Base-by-base conservation (phyloP, 2,113 vertebrate genomes). In the Mesitornis unicolor region DNA sequence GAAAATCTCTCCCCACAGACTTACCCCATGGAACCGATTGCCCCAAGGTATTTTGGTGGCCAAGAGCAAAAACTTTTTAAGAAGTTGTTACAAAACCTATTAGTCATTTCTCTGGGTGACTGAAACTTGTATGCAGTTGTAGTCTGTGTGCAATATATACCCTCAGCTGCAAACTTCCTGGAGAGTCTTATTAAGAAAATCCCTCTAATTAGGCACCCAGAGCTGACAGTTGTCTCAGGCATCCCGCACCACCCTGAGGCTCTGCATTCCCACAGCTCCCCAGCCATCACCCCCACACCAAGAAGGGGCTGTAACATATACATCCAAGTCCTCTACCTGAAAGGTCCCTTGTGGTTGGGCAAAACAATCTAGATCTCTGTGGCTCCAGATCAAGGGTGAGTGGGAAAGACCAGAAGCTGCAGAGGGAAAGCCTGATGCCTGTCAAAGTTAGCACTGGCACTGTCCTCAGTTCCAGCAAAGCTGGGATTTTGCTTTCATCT, bases 301-400 rank as follows among this genome's bases (percentile, higher is more conserved):
- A 75, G 47, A 79, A 10, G 14, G 26, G 51, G 14, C 35, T 75
- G 40, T n/a, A 57, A 68, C 60, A 45, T 0, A 0, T 1, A 4
- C 11, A 21, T 16, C 16, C 35, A 38, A 40, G 21, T n/a, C 36
- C 53, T 68, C 9, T 42, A 8, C 33, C 25, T 8, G 3, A 65
- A 83, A 57, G 25, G 28, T 9, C 53, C 19, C 36, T 64, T 53
- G 83, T 3, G 3, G 14, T 19, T 68, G n/a, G 15, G 36, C 45
- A 48, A 35, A 90, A 75, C 36, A 33, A 24, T 17, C 40, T 24
- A 36, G 33, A 38, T 38, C 29, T 56, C n/a, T 12, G 38, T n/a
- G 51, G 60, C 77, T 81, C 10, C 47, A 64, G 17, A 43, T 22
- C 11, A 21, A 33, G 11, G 63, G 11, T 6, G 11, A 40, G 40